Base-by-base conservation (phyloP, 2,113 vertebrate genomes). In the Platysternon megacephalum region DNA sequence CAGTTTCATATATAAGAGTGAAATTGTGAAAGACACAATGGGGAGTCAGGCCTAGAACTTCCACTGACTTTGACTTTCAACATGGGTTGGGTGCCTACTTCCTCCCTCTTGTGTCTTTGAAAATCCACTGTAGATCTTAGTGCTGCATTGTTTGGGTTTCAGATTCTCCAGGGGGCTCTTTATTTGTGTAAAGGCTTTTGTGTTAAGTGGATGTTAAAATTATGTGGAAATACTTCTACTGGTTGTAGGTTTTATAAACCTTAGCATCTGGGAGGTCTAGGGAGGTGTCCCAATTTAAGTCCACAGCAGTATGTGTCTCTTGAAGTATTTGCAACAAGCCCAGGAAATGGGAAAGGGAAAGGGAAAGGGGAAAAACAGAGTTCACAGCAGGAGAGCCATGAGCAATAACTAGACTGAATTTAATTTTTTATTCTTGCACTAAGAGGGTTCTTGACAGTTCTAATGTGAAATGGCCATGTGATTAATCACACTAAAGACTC, bases 401-500 rank as follows among this genome's bases (percentile, higher is more conserved):
- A 58, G 68, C 87, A 91, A 93, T 90, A 95, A 82, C 48, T 6
- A 74, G 61, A 79, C 3, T 51, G 12, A 19, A 48, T 91, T 76
- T 85, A 13, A 91, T 84, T 87, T 91, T 76, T 32, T 91, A 21
- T 79, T 97, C 74, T 84, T 86, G 49, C 32, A 95, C 8, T 4
- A 82, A 89, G 55, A 91, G 68, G 29, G 2, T 24, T 91, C 93
- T 93, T 91, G 26, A 84, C 91, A 72, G 86, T 82, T 94, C 74
- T 76, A 53, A 86, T 85, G 72, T 82, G 91, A 79, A 82, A 48
- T 56, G n/a, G n/a, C 21, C 72, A 84, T 61, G 29, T 42, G 65
- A 84, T 94, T 94, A 87, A 58, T 92, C 72, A 93, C 87, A 91
- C 16, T 86, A 89, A 81, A 7, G 78, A 9, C 35, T 94, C 90